These are phyloP conservation scores for Nannobrachium achirus DNA, from an alignment of 2,113 vertebrate genomes.

Conservation along the genomic window DNA sequence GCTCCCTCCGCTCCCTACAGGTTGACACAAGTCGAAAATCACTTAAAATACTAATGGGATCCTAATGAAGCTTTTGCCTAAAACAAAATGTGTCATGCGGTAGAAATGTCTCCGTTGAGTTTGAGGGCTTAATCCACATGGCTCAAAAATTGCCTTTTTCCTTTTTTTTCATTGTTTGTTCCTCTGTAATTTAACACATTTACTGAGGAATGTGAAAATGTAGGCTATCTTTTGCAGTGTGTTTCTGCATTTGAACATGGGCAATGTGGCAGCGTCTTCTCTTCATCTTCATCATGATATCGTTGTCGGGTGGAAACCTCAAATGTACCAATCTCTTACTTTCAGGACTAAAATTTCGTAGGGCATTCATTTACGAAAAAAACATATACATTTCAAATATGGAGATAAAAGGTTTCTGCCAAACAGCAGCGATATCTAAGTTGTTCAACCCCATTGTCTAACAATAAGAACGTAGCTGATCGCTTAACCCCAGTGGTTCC, in stretches of 20 bases:
- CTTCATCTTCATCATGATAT: neutral
- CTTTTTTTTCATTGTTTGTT: no score
- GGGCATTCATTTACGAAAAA: no score
- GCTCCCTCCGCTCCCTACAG: neutral
- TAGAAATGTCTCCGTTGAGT: neutral
- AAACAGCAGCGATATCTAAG: no score
- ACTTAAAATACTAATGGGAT: neutral
- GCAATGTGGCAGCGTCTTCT: neutral
- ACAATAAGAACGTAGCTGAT: no score
- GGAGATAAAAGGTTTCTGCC: no score
- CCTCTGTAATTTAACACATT: no score
- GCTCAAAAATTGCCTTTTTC: neutral
- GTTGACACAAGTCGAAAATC: neutral
- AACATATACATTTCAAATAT: no score
- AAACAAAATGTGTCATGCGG: neutral
- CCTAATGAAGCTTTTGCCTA: neutral
- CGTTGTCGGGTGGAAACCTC: no score
- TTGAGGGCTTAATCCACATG: neutral
- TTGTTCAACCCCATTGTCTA: no score
- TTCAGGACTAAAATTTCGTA: no score
- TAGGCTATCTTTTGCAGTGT: neutral
- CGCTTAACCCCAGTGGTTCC: no score
- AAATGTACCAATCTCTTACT: no score
- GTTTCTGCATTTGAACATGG: neutral
- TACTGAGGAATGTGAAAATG: neutral